Evolutionary conservation across 92 coral and sea anemone species (phyloP).

Genomic region (Hydrozoanthus gracilis): DNA sequence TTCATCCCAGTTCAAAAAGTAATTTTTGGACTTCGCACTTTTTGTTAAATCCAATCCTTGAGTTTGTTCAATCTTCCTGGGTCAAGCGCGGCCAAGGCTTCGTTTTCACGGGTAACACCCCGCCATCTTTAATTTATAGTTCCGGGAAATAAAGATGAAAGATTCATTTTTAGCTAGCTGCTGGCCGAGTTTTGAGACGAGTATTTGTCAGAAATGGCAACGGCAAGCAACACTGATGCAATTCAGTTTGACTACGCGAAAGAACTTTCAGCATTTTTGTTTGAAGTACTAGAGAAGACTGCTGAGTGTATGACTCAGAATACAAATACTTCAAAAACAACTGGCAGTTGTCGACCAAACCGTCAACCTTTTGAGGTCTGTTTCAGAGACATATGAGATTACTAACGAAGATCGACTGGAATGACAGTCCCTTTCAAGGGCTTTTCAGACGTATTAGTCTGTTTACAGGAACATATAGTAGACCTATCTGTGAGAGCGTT

Average conservation of each 20-base stretch:
- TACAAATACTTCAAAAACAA: slow-evolving; percentile 23
- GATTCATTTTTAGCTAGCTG: background rate
- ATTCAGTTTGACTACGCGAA: slow-evolving; percentile 39
- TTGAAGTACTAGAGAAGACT: slow-evolving; percentile 45
- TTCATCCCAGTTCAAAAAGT: background rate
- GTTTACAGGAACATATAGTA: slow-evolving; percentile 25
- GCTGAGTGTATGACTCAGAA: background rate
- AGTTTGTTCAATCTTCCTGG: slow-evolving; percentile 11
- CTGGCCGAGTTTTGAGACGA: slow-evolving; percentile 4
- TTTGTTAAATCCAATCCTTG: background rate
- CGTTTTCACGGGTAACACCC: no score
- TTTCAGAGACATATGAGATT: background rate
- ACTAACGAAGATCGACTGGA: slow-evolving; percentile 15
- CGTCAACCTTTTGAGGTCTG: slow-evolving; percentile 27
- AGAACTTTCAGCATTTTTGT: slow-evolving; percentile 53
- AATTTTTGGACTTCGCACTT: background rate
- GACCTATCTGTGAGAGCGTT: slow-evolving; percentile 32
- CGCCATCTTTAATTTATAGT: no score
- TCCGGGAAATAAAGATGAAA: background rate
- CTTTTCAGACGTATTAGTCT: slow-evolving; percentile 32
- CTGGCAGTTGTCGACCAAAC: slow-evolving; percentile 53
- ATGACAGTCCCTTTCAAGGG: slow-evolving; percentile 44
- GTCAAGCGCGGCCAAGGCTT: background rate
- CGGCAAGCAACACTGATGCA: background rate
- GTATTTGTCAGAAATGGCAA: background rate